These are phyloP conservation scores for Neopelma chrysocephalum DNA, from an alignment of 2,797 vertebrate genomes.

Conservation along the genomic window DNA sequence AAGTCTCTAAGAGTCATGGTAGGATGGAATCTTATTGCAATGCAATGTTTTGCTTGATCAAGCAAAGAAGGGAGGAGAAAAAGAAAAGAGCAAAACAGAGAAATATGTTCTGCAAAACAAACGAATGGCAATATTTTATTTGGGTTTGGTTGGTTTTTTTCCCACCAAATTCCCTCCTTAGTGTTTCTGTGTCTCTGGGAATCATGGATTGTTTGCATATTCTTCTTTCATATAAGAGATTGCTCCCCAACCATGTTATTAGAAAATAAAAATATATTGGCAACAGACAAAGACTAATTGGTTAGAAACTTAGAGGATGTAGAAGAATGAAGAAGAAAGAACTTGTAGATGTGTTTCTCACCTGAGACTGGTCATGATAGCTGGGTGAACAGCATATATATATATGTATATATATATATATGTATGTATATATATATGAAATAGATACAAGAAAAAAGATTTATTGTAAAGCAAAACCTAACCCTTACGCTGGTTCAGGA, in stretches of 20 bases:
- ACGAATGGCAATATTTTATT: background rate
- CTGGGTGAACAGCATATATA: background rate
- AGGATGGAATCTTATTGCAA: background rate
- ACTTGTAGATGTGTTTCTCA: background rate
- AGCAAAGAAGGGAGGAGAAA: background rate
- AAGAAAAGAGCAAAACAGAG: background rate
- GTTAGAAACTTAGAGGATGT: background rate
- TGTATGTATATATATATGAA: background rate
- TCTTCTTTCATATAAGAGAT: background rate
- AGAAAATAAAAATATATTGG: background rate
- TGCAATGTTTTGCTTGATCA: background rate
- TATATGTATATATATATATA: background rate
- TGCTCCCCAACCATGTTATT: fast-evolving
- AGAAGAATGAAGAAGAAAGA: background rate
- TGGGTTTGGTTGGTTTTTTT: background rate
- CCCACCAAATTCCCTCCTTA: background rate
- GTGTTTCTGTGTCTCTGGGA: background rate
- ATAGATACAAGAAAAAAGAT: background rate
- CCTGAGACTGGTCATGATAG: background rate
- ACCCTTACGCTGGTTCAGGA: background rate
- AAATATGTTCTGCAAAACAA: background rate
- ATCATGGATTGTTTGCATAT: background rate
- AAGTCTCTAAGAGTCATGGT: background rate
- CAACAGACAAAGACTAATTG: background rate
- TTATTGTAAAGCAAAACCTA: background rate